These are phyloP conservation scores for Ophioderma brevispina DNA, from an alignment of 35 echinoderm and acorn worm species.

Conservation along the genomic window DNA sequence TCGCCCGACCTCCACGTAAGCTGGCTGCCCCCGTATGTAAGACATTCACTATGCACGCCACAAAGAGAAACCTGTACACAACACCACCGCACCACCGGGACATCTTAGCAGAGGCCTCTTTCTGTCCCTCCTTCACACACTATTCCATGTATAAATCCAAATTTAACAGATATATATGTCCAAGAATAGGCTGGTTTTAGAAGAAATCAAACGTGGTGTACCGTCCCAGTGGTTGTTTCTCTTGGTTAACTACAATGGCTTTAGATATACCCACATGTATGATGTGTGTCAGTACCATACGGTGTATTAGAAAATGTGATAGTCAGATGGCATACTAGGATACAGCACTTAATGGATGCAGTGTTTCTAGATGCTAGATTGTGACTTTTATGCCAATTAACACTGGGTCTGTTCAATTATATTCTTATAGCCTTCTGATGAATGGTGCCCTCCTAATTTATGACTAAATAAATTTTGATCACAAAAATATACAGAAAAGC, in stretches of 20 bases:
- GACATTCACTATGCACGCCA: background rate
- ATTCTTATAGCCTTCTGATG: background rate
- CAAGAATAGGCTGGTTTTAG: background rate
- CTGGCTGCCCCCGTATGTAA: background rate
- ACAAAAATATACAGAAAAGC: background rate
- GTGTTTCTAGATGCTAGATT: background rate
- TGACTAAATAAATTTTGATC: background rate
- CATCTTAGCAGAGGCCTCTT: background rate
- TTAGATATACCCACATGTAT: background rate
- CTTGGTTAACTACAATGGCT: background rate
- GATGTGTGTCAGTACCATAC: background rate
- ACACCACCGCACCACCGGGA: background rate
- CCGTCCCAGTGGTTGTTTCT: background rate
- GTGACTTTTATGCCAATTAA: too few relatives aligned
- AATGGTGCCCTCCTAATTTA: background rate
- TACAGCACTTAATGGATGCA: background rate
- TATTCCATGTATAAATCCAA: background rate
- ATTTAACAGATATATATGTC: background rate
- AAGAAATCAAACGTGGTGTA: background rate
- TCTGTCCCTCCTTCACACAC: background rate
- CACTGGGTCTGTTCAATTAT: too few relatives aligned
- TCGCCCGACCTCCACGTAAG: background rate
- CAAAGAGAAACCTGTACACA: background rate
- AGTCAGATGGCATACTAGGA: background rate
- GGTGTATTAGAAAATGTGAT: background rate